Base-by-base conservation (phyloP, 1,140 invertebrate genomes). In the Drosophila parabipectinata region DNA sequence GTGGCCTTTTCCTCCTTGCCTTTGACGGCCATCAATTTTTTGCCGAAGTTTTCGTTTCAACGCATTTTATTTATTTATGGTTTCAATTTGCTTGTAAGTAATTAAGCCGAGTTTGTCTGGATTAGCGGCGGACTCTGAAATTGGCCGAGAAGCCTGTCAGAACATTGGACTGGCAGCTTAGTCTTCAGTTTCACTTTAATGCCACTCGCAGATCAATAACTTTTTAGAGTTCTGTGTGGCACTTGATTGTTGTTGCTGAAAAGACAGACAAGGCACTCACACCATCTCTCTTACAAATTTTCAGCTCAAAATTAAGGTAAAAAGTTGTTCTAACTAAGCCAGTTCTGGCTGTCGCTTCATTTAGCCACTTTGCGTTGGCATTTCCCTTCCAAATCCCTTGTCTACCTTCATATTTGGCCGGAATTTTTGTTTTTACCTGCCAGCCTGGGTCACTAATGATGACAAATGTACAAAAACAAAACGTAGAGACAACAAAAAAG, bases 1-100 rank as follows among this genome's bases (percentile, higher is more conserved):
- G 24, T 44, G 26, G 39, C 51, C 44, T 15, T 6, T 32, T 32
- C 47, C n/a, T 52, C 44, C 30, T 2, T 12, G 15, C 14, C 4
- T 56, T 60, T 28, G n/a, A 3, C 4, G 15, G n/a, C 57, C 41
- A 58, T 60, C 26, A n/a, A 50, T 47, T 66, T 74, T 74, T 69
- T 77, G 26, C 52, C 72, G 66, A 82, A 87, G 72, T 81, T 81
- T 66, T 61, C 58, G 61, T 67, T 81, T 84, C 68, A 87, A 53
- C 74, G 78, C 41, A 78, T 85, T 82, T 87, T 82, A 87, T 81
- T 85, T 85, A 85, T 87, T 88, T 87, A 87, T 82, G 83, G 69
- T 72, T 76, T 88, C 83, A 82, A 87, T 87, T 87, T 87, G 78
- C 82, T 79, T 88, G 78, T 72, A 88, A 88, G 82, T 88, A 87